Evolutionary conservation across 2,888 invertebrate species (phyloP).

Genomic region (Byasa hedistus): DNA sequence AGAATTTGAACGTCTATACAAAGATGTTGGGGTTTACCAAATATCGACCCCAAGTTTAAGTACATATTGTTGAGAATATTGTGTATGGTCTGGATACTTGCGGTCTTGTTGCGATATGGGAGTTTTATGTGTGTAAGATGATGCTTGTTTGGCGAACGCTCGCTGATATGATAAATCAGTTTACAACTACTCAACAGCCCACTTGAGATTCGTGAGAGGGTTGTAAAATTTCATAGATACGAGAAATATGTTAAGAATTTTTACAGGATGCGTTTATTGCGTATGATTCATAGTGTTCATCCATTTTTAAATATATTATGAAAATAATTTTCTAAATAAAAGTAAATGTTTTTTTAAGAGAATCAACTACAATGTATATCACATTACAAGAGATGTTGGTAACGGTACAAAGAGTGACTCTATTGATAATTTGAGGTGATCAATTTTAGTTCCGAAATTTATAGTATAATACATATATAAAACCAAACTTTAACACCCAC

Average conservation of each 20-base stretch:
- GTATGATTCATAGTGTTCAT: too few relatives aligned
- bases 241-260: background rate
- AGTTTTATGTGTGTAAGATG: slow-evolving; percentile 79
- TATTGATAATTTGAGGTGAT: too few relatives aligned
- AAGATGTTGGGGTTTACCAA: slow-evolving; percentile 62
- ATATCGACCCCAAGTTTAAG: slow-evolving; percentile 68
- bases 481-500: too few relatives aligned
- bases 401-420: too few relatives aligned
- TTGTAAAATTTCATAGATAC: slow-evolving; percentile 50
- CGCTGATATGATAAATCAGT: slow-evolving; percentile 79
- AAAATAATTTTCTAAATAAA: too few relatives aligned
- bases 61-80: slow-evolving; percentile 69
- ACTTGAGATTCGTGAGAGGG: slow-evolving; percentile 63
- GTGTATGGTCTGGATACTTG: slow-evolving; percentile 50
- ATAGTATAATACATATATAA: too few relatives aligned
- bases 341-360: too few relatives aligned
- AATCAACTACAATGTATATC: too few relatives aligned
- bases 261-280: background rate
- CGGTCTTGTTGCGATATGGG: slow-evolving; percentile 53
- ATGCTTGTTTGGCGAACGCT: slow-evolving; percentile 74
- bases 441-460: too few relatives aligned
- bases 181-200: slow-evolving; percentile 70
- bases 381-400: too few relatives aligned
- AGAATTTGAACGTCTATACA: slow-evolving; percentile 38
- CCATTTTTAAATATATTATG: too few relatives aligned